Evolutionary conservation across 23 tunicate genomes (phyloP).

Genomic region (Halocynthia roretzi): DNA sequence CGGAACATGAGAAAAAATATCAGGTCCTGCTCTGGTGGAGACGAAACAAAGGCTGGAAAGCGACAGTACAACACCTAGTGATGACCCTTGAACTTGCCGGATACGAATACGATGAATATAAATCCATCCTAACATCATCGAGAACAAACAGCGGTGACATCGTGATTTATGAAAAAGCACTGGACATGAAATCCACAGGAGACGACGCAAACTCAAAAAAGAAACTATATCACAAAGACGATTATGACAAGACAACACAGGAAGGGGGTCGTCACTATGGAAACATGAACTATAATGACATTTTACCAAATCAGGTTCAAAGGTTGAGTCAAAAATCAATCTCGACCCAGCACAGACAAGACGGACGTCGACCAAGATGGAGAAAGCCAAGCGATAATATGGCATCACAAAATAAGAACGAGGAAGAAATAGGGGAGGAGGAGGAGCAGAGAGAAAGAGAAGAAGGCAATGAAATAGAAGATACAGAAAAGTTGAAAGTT

Average conservation of each 20-base stretch:
- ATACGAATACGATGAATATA: constrained; percentile 55
- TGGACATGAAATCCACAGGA: background rate
- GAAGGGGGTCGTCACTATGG: constrained; percentile 14
- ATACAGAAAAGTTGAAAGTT: too few relatives aligned
- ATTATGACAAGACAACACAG: background rate
- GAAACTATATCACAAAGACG: constrained; percentile 43
- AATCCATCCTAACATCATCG: constrained; percentile 31
- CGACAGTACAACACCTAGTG: constrained; percentile 59
- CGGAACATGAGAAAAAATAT: constrained; percentile 31
- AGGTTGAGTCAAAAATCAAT: too few relatives aligned
- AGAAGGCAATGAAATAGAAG: too few relatives aligned
- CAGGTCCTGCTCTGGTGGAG: constrained; percentile 58
- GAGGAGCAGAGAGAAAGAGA: too few relatives aligned
- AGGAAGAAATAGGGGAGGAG: too few relatives aligned
- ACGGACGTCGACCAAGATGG: background rate
- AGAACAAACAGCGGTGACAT: background rate
- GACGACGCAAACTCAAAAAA: background rate
- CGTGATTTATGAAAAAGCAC: constrained; percentile 38
- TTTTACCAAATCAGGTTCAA: background rate
- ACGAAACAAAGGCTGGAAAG: constrained; percentile 50
- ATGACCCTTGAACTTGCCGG: constrained; percentile 51
- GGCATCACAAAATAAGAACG: too few relatives aligned
- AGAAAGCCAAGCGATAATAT: constrained; percentile 2
- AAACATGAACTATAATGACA: constrained; percentile 11
- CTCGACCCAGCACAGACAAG: too few relatives aligned